A percentile compares a stretch with the other conserved stretches of the same genome.
Conservation (phyloP, 2,113 vertebrate species). For the Rhodinocichla rosea region DNA sequence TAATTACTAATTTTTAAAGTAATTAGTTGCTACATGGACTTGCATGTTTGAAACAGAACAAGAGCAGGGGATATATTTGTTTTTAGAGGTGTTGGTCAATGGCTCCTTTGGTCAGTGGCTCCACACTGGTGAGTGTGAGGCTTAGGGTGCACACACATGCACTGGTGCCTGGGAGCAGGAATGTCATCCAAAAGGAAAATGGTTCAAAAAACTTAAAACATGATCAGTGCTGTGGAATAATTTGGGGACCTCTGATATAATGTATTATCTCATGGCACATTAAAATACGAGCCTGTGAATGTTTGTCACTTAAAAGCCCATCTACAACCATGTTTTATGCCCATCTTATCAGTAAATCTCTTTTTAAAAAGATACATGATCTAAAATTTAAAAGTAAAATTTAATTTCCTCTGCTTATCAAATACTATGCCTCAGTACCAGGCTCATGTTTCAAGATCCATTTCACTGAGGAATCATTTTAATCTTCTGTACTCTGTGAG, state of each 20-base stretch:
- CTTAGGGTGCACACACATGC: not conserved
- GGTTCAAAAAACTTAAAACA: not conserved
- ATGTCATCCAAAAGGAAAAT: not conserved
- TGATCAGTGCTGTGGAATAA: not conserved
- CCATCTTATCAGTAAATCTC: conserved; percentile 12
- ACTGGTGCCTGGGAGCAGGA: not conserved
- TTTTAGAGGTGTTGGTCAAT: not conserved
- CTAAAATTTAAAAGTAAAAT: conserved; percentile 71
- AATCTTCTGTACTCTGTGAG: not conserved
- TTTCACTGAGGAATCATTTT: conserved; percentile 31
- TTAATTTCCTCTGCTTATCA: conserved; percentile 55
- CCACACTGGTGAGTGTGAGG: not conserved
- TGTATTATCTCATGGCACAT: not conserved
- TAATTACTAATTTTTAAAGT: conserved; percentile 5
- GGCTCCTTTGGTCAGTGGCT: not conserved
- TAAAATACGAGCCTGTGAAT: not conserved
- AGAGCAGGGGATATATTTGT: not conserved
- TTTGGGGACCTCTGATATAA: not conserved
- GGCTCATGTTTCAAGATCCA: conserved; percentile 9
- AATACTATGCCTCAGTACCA: not conserved
- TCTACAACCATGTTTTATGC: not conserved
- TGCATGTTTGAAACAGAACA: not conserved
- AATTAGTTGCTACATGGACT: not conserved
- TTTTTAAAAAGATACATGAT: not conserved
- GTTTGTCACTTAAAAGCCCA: not conserved